These are phyloP conservation scores for Anguilla anguilla DNA, from an alignment of 2,797 vertebrate genomes.

Conservation along the genomic window DNA sequence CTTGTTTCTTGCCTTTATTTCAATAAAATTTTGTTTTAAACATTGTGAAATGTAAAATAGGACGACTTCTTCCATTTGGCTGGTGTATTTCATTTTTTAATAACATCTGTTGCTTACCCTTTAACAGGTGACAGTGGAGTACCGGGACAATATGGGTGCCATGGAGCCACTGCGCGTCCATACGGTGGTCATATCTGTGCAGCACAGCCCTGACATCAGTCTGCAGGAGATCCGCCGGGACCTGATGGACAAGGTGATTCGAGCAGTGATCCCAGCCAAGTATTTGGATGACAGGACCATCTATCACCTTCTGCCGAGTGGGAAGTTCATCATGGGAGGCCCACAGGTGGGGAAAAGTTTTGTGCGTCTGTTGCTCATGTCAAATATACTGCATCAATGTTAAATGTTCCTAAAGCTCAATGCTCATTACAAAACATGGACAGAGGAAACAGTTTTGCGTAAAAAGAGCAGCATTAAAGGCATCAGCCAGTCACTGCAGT, in stretches of 20 bases:
- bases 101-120: too few species aligned
- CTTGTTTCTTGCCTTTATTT: too few species aligned
- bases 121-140: slow-evolving; percentile 74
- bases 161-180: slow-evolving; percentile 73
- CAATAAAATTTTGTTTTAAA: too few species aligned
- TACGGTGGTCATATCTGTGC: slow-evolving; percentile 75
- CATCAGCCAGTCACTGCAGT: too few species aligned
- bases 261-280: slow-evolving; percentile 65
- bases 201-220: slow-evolving; percentile 65
- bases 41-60: too few species aligned
- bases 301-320: slow-evolving; percentile 75
- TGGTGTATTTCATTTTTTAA: too few species aligned
- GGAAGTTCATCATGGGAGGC: slow-evolving; percentile 69
- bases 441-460: too few species aligned
- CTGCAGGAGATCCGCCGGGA: slow-evolving; percentile 65
- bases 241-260: slow-evolving; percentile 74
- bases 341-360: slow-evolving; percentile 60
- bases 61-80: too few species aligned
- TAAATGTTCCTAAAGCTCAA: too few species aligned
- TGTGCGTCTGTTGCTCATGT: background rate
- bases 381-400: background rate
- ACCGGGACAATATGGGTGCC: slow-evolving; percentile 68
- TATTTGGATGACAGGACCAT: slow-evolving; percentile 72
- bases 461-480: too few species aligned
- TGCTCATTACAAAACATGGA: too few species aligned